phyloP scores from a whole-genome alignment of 2,797 vertebrate species.

The Clamator glandarius region DNA sequence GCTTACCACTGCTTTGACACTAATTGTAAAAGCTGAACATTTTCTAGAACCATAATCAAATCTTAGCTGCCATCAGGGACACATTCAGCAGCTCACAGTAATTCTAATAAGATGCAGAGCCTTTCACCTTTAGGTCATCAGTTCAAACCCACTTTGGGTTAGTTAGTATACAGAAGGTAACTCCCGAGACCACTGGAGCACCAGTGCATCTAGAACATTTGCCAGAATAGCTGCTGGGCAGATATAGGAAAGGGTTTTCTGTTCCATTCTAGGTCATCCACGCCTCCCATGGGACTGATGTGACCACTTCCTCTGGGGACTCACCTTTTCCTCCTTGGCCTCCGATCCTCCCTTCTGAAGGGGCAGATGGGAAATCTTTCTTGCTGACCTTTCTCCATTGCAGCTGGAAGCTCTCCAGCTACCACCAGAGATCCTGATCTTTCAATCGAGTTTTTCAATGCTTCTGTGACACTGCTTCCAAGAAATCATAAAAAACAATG shows the following conservation, averaged over 20 bases:
- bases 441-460: neutral
- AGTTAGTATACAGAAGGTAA: constrained; percentile 16
- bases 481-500: neutral
- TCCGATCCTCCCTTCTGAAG: neutral
- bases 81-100: constrained; percentile 49
- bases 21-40: constrained; percentile 67
- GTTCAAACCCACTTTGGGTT: constrained; percentile 47
- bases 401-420: neutral
- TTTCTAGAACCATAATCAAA: constrained; percentile 66
- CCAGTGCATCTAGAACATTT: neutral
- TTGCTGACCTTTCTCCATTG: neutral
- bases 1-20: constrained; percentile 70
- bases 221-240: neutral
- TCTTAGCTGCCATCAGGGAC: constrained; percentile 51
- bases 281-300: neutral
- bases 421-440: neutral
- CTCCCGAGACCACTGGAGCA: rapidly evolving
- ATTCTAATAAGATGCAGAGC: constrained; percentile 66
- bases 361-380: neutral
- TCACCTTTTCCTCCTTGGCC: neutral
- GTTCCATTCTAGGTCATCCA: neutral
- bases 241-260: neutral
- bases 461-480: neutral
- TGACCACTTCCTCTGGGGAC: neutral
- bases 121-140: constrained; percentile 66